Percentiles rank a stretch among this genome's conserved stretches.
Conservation (phyloP, 2,797 vertebrate genomes). For the Sebastolobus alascanus region DNA sequence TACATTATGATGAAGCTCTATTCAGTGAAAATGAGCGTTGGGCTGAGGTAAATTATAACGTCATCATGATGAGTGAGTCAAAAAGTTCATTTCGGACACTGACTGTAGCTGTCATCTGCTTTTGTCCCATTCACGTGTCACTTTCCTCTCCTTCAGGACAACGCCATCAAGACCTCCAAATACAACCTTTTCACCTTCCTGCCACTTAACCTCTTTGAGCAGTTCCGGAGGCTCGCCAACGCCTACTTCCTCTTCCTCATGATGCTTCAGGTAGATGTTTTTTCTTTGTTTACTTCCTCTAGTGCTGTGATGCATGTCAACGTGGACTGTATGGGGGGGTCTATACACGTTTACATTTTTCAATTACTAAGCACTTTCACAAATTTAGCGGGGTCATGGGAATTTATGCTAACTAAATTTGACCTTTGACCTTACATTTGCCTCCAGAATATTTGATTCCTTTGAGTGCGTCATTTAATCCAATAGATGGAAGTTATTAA, state of each 20-base stretch:
- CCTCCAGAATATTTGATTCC: background rate
- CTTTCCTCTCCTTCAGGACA: constrained; percentile 83
- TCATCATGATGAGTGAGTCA: no score
- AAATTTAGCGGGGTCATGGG: background rate
- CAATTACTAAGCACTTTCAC: background rate
- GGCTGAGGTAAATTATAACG: no score
- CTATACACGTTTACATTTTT: background rate
- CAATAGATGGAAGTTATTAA: no score
- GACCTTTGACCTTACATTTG: background rate
- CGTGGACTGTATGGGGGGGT: no score
- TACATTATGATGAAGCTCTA: no score
- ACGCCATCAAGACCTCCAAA: constrained; percentile 94
- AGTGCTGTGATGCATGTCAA: no score
- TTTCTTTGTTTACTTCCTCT: background rate
- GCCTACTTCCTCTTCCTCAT: constrained; percentile 88
- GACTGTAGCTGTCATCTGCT: background rate
- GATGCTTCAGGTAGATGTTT: constrained; percentile 87
- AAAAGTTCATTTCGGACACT: no score
- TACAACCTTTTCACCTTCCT: constrained; percentile 94
- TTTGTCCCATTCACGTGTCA: background rate
- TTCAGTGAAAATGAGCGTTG: no score
- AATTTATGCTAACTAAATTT: background rate
- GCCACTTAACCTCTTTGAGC: constrained; percentile 94
- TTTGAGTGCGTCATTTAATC: background rate
- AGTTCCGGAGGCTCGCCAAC: constrained; percentile 94